These are phyloP conservation scores for Epinephelus awoara DNA, from an alignment of 2,797 vertebrate genomes.

Conservation along the genomic window DNA sequence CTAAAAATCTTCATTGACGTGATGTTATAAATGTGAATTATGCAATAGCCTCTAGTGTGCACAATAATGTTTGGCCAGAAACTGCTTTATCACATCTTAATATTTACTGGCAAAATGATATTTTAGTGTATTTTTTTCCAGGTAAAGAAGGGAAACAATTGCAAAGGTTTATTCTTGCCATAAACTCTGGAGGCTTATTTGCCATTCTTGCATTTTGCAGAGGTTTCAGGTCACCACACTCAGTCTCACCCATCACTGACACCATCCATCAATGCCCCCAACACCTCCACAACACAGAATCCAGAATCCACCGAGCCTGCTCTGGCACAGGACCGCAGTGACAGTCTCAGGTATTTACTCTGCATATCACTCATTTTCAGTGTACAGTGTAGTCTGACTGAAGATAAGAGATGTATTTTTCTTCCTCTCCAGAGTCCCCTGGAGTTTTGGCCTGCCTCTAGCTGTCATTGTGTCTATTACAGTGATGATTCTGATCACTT, in stretches of 20 bases:
- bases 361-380: background rate
- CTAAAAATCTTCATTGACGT: slow-evolving; percentile 3
- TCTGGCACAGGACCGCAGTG: slow-evolving; percentile 49
- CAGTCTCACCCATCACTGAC: slow-evolving; percentile 42
- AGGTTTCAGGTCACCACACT: slow-evolving; percentile 41
- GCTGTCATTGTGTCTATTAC: slow-evolving; percentile 61
- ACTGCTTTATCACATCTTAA: background rate
- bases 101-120: background rate
- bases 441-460: slow-evolving; percentile 59
- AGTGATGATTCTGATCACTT: slow-evolving; percentile 59
- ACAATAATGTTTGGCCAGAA: no score
- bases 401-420: background rate
- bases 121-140: background rate
- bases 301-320: slow-evolving; percentile 44
- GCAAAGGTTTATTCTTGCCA: background rate
- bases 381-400: background rate
- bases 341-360: slow-evolving; percentile 57
- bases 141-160: background rate
- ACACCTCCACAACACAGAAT: slow-evolving; percentile 13
- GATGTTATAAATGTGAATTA: slow-evolving; percentile 9
- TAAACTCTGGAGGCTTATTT: background rate
- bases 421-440: slow-evolving; percentile 57
- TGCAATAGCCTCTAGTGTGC: background rate
- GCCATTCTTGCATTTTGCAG: slow-evolving; percentile 43
- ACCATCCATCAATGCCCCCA: slow-evolving; percentile 39